phyloP scores from a whole-genome alignment of 1,140 invertebrate genomes.

The Hyphantria cunea region DNA sequence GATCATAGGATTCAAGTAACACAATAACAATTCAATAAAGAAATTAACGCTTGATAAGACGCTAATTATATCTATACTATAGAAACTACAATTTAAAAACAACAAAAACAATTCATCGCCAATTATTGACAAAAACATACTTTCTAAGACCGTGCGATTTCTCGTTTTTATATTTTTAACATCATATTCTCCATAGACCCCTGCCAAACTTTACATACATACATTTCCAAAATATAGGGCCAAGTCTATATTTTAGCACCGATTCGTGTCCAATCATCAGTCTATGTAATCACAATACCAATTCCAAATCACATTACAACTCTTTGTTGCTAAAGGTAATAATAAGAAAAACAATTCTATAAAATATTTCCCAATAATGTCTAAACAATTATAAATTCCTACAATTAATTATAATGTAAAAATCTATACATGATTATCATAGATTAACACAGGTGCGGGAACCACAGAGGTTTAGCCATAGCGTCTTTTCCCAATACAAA shows the following conservation, averaged over 20 bases:
- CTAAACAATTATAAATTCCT: slow-evolving; percentile 31
- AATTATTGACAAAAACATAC: not conserved
- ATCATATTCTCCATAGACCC: not conserved
- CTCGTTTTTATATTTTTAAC: not conserved
- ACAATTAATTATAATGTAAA: slow-evolving; percentile 27
- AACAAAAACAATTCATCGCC: not conserved
- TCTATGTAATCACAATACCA: slow-evolving; percentile 30
- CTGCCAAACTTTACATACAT: not conserved
- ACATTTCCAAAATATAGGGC: slow-evolving; percentile 10
- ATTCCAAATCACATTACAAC: slow-evolving; percentile 1
- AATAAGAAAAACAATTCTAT: slow-evolving; percentile 28
- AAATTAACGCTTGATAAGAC: no score
- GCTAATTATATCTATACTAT: no score
- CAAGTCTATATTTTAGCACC: slow-evolving; percentile 19
- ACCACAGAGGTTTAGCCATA: no score
- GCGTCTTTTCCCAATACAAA: no score
- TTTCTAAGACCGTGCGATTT: not conserved
- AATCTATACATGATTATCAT: slow-evolving; percentile 13
- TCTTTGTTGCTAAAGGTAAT: slow-evolving; percentile 11
- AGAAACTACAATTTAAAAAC: no score
- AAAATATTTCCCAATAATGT: slow-evolving; percentile 30
- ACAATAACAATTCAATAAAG: no score
- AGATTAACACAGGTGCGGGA: no score
- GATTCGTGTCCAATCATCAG: slow-evolving; percentile 19
- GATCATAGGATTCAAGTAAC: no score